Conservation (phyloP, 2,888 invertebrate genomes). For the Nomada flava region DNA sequence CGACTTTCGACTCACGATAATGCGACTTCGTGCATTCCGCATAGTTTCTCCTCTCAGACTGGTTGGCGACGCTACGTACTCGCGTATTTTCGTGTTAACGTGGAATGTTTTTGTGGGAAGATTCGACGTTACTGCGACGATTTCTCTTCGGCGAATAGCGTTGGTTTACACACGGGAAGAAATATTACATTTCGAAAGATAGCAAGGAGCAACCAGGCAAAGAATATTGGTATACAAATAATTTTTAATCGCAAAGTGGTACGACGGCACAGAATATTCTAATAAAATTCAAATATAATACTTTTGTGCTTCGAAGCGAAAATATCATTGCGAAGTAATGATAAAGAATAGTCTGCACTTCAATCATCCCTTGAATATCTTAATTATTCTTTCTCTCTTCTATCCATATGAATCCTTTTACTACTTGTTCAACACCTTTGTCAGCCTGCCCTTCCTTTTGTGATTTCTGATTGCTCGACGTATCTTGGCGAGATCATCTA, state of each 20-base stretch:
- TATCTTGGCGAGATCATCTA: slow-evolving; percentile 69
- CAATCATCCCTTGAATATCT: slow-evolving; percentile 47
- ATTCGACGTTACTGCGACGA: background rate
- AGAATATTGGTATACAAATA: background rate
- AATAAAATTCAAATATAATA: background rate
- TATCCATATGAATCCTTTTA: background rate
- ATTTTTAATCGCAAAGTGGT: no score
- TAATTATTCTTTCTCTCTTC: slow-evolving; percentile 7
- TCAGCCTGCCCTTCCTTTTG: slow-evolving; percentile 42
- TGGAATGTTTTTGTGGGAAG: background rate
- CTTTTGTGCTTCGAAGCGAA: no score
- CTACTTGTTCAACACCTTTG: slow-evolving; percentile 39
- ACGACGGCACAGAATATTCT: background rate
- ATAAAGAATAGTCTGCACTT: slow-evolving; percentile 5
- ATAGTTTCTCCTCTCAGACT: slow-evolving; percentile 63
- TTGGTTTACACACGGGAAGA: background rate
- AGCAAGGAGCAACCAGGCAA: no score
- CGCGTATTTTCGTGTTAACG: slow-evolving; percentile 30
- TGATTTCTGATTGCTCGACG: slow-evolving; percentile 74
- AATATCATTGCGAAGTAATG: background rate
- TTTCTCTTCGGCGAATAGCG: background rate
- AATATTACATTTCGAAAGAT: background rate
- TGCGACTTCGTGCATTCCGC: slow-evolving; percentile 49
- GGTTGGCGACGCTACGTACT: slow-evolving; percentile 64
- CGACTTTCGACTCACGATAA: slow-evolving; percentile 47